Percentiles rank a stretch among this genome's conserved stretches.
Evolutionary conservation across 37 sponge, comb jelly and placozoan genomes (phyloP).

Genomic region (Bolinopsis microptera): DNA sequence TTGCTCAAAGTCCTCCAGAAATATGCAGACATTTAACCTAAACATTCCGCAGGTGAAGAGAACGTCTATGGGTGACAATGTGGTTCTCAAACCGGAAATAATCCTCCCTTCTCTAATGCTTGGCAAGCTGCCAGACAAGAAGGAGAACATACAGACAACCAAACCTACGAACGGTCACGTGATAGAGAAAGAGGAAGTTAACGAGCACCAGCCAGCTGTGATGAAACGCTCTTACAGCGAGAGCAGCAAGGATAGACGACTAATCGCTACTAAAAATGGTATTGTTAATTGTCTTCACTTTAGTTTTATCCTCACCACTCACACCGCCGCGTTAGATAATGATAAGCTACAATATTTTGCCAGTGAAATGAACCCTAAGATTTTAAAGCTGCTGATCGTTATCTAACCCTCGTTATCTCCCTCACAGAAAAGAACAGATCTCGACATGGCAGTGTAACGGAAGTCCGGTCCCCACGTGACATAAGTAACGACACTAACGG

Average conservation of each 20-base stretch:
- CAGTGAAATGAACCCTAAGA: too few species aligned
- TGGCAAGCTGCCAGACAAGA: background rate
- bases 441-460: background rate
- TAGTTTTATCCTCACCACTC: too few species aligned
- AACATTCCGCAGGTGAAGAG: background rate
- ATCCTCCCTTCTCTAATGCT: background rate
- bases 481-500: background rate
- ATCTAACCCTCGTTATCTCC: too few species aligned
- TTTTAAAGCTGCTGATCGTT: too few species aligned
- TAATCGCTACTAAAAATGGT: background rate
- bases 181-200: background rate
- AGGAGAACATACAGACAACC: background rate
- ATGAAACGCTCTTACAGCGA: background rate
- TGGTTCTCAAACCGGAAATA: background rate
- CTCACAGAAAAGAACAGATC: background rate
- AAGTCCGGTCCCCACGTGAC: background rate
- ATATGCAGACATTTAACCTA: background rate
- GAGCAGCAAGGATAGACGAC: conserved; percentile 4
- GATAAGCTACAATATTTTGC: too few species aligned
- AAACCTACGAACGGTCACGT: background rate
- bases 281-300: too few species aligned
- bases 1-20: too few species aligned
- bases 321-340: too few species aligned
- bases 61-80: background rate
- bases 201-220: background rate